Evolutionary conservation across 2,888 invertebrate species (phyloP).

Genomic region (Tricholauxania praeusta): DNA sequence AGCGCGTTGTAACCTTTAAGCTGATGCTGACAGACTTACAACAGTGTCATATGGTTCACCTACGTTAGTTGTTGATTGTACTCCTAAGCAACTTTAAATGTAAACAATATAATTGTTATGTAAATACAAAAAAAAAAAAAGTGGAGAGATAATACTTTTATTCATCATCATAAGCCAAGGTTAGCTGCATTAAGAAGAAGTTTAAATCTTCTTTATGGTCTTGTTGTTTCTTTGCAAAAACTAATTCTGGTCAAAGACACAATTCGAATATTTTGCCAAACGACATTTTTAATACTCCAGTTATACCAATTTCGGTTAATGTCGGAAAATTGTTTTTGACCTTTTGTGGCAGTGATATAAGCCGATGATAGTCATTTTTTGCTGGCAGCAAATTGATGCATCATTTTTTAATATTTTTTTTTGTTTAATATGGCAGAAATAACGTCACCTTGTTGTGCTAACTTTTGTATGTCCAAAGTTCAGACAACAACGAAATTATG

Average conservation of each 20-base stretch:
- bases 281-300: constrained; percentile 12
- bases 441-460: too few relatives aligned
- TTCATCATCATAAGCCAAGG: constrained; percentile 2
- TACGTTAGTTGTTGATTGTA: too few relatives aligned
- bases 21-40: background rate
- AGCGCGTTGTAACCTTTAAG: constrained; percentile 13
- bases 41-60: too few relatives aligned
- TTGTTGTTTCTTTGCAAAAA: too few relatives aligned
- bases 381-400: background rate
- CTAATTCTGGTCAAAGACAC: too few relatives aligned
- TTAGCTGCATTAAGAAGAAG: background rate
- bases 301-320: constrained; percentile 16
- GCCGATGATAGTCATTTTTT: background rate
- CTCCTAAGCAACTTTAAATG: background rate
- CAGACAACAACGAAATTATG: too few relatives aligned
- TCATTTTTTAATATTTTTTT: too few relatives aligned
- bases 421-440: too few relatives aligned
- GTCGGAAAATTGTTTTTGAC: constrained; percentile 14
- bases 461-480: too few relatives aligned
- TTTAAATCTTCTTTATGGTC: too few relatives aligned
- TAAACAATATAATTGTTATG: background rate
- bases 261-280: background rate
- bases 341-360: constrained; percentile 11
- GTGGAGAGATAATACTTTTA: background rate
- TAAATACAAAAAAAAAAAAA: background rate